Evolutionary conservation across 2,888 invertebrate species (phyloP), one percentile per base, ranked within the genome.

Genomic region (Oscheius onirici): DNA sequence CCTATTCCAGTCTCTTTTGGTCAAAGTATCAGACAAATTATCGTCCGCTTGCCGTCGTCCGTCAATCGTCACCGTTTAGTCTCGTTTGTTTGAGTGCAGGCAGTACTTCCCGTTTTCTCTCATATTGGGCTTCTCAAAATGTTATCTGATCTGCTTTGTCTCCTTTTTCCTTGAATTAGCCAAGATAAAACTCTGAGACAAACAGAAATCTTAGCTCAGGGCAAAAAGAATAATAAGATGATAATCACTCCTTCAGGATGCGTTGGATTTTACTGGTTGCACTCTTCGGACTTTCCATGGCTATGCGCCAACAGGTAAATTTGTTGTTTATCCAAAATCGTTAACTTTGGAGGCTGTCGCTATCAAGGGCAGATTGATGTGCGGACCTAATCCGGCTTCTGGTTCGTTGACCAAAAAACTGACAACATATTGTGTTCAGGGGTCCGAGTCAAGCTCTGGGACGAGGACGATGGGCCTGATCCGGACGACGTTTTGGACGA

Each of bases 401-500:
- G 79, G 78, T 68, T n/a, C n/a, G n/a, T n/a, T n/a, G n/a, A n/a
- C n/a, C n/a, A n/a, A n/a, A n/a, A n/a, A n/a, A 80, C 80, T 41
- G 77, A 77, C 20, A 78, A 81, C 44, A 83, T 80, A 70, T 71
- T 82, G 22, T 81, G 79, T 78, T 80, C 80, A 40, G 81, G 81
- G 52, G 82, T 81, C 46, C 72, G 73, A 44, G 78, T 67, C 69
- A 28, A 55, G 26, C 34, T 63, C 46, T 46, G 28, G 28, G 20
- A 58, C 22, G 66, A 52, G 34, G 46, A 49, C 17, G 46, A 49
- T 26, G 78, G 84, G 13, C 83, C 83, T 26, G 83, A 84, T 75
- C 83, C 83, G 55, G 84, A 83, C 74, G 80, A 81, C 67, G 77
- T 82, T 24, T 72, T 82, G 3, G 83, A 82, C 61, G 79, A 83